Conservation (phyloP, 2,888 invertebrate genomes). For the Syrista parreyssii region DNA sequence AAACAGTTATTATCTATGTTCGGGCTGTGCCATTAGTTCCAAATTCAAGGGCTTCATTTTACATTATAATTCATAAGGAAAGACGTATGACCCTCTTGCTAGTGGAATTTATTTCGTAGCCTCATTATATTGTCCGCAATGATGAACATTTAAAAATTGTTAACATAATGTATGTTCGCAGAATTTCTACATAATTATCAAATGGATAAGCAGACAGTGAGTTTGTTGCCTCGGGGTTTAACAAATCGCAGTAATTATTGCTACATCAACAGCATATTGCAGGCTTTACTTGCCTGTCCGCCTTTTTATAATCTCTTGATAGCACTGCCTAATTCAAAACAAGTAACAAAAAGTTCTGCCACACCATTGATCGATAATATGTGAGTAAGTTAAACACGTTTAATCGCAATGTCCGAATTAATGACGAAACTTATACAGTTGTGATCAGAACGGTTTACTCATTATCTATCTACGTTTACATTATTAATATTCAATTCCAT, state of each 20-base stretch:
- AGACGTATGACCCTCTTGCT: neutral
- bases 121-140: neutral
- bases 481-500: conserved; percentile 13
- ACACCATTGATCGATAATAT: conserved; percentile 93
- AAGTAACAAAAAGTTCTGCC: conserved; percentile 66
- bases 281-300: conserved; percentile 93
- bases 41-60: neutral
- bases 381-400: conserved; percentile 72
- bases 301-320: conserved; percentile 93
- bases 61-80: neutral
- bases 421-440: conserved; percentile 59
- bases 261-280: conserved; percentile 95
- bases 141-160: neutral
- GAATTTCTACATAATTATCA: conserved; percentile 82
- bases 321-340: conserved; percentile 76
- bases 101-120: neutral
- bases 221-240: conserved; percentile 89
- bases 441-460: conserved; percentile 44
- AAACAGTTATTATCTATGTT: neutral
- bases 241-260: conserved; percentile 96
- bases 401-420: conserved; percentile 55
- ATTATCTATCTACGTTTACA: conserved; percentile 32
- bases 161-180: conserved; percentile 63
- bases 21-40: neutral
- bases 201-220: conserved; percentile 82